Percentiles rank a stretch among this genome's conserved stretches.
phyloP scores from a whole-genome alignment of 2,888 invertebrate species.

The Laspeyria flexula region DNA sequence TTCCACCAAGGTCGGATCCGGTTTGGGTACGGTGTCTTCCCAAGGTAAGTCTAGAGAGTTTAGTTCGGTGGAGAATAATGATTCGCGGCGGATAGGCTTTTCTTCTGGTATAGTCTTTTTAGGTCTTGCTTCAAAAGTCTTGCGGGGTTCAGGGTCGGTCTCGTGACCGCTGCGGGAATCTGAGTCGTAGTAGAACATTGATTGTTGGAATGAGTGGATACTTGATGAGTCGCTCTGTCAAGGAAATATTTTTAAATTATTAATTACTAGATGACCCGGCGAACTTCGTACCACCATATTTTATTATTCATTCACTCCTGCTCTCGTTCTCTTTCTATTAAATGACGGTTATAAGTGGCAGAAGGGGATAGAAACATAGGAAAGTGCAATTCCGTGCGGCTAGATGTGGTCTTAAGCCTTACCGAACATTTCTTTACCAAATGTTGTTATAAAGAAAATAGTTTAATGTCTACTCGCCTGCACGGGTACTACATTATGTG shows the following conservation, averaged over 20 bases:
- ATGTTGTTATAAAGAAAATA: too few relatives aligned
- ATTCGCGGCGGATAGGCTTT: slow-evolving; percentile 54
- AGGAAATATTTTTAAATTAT: neutral
- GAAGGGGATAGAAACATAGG: too few relatives aligned
- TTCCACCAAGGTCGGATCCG: slow-evolving; percentile 55
- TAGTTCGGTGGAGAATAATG: slow-evolving; percentile 64
- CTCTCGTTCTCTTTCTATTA: too few relatives aligned
- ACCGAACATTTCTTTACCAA: too few relatives aligned
- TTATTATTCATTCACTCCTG: too few relatives aligned
- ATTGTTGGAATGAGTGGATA: slow-evolving; percentile 63
- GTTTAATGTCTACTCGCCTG: slow-evolving; percentile 42
- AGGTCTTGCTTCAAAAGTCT: slow-evolving; percentile 39
- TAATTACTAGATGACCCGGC: too few relatives aligned
- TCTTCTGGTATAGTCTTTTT: slow-evolving; percentile 52
- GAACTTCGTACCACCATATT: too few relatives aligned
- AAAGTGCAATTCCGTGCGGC: too few relatives aligned
- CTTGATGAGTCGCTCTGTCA: slow-evolving; percentile 74
- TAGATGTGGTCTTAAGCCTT: too few relatives aligned
- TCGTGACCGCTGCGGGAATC: slow-evolving; percentile 64
- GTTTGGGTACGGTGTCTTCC: slow-evolving; percentile 52
- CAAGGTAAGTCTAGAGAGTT: slow-evolving; percentile 73
- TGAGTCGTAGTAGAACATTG: slow-evolving; percentile 63
- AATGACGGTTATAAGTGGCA: too few relatives aligned
- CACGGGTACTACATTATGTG: slow-evolving; percentile 39
- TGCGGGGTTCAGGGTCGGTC: slow-evolving; percentile 46